Evolutionary conservation across 2,888 invertebrate genomes (phyloP).

Genomic region (Timema cristinae): DNA sequence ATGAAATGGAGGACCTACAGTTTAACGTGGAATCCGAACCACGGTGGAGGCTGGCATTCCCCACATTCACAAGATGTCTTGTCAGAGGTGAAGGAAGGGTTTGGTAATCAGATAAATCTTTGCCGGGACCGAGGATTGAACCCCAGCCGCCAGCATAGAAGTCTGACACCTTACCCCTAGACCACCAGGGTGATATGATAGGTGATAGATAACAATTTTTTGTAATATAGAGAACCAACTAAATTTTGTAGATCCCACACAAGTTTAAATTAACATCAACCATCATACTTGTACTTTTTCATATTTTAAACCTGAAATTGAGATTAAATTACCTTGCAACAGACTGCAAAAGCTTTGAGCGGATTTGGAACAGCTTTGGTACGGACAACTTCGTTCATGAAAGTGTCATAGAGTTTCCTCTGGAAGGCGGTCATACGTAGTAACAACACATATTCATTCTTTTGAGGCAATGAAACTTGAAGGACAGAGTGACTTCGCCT

Average conservation of each 20-base stretch:
- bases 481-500: conserved; percentile 90
- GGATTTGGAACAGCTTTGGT: conserved; percentile 89
- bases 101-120: no score
- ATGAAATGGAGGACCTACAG: no score
- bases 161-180: no score
- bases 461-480: conserved; percentile 87
- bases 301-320: neutral
- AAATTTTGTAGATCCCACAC: neutral
- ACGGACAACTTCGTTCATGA: conserved; percentile 88
- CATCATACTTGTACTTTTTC: neutral
- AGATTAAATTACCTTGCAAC: conserved; percentile 72
- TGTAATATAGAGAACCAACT: no score
- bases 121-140: no score
- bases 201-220: no score
- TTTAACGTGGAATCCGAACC: no score
- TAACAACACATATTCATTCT: conserved; percentile 90
- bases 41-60: no score
- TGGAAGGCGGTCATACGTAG: conserved; percentile 89
- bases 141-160: no score
- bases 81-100: no score
- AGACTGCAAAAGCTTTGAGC: conserved; percentile 95
- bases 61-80: no score
- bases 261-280: neutral
- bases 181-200: no score
- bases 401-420: conserved; percentile 82